Evolutionary conservation across 2,888 invertebrate genomes (phyloP).

Genomic region (Ellobium chinense): DNA sequence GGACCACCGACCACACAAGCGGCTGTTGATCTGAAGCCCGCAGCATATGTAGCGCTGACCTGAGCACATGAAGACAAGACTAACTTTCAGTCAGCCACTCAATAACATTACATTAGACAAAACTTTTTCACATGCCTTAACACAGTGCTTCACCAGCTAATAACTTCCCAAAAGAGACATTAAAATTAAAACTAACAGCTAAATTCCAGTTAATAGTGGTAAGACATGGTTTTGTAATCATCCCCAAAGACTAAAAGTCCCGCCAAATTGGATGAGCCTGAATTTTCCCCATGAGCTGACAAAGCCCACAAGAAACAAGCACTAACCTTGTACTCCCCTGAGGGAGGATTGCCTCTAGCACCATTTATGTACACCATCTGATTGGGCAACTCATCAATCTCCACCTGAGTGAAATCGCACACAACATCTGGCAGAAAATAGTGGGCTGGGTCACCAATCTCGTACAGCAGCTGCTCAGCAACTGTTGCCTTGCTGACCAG

Average conservation of each 20-base stretch:
- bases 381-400: constrained; percentile 63
- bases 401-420: constrained; percentile 80
- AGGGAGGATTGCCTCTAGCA: constrained; percentile 79
- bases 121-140: too few species aligned
- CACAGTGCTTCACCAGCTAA: too few species aligned
- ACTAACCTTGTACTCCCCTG: constrained; percentile 79
- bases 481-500: constrained; percentile 79
- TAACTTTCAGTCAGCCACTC: too few species aligned
- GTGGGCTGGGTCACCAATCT: constrained; percentile 79
- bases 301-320: background rate
- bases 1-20: constrained; percentile 80
- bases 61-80: too few species aligned
- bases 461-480: constrained; percentile 80
- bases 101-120: background rate
- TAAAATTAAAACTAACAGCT: too few species aligned
- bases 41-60: constrained; percentile 80
- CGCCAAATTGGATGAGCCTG: too few species aligned
- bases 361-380: constrained; percentile 78
- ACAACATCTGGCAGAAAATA: constrained; percentile 81
- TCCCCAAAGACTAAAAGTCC: too few species aligned
- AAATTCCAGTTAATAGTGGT: too few species aligned
- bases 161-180: too few species aligned
- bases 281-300: too few species aligned
- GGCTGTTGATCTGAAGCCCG: constrained; percentile 80
- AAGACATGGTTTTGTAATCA: too few species aligned